Evolutionary conservation across 92 coral and sea anemone species (phyloP), one percentile per base, ranked within the genome.

Genomic region (Palythoa grandiflora): DNA sequence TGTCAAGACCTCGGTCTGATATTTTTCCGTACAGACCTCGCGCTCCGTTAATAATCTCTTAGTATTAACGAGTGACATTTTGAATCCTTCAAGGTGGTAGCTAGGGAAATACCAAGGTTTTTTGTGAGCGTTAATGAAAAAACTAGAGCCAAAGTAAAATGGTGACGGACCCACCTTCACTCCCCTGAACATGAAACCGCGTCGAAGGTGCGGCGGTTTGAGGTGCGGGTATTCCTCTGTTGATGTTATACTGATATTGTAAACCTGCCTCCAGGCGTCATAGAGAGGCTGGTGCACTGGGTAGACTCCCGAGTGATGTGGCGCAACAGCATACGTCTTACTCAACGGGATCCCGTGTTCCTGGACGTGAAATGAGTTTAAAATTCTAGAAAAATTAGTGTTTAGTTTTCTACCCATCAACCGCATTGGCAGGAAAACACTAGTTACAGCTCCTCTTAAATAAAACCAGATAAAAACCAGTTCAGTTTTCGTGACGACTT

Each of bases 221-320:
- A 96, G 93, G 84, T 93, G 98, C 1, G 99, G 99, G 83, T 96
- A 96, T 83, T 96, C 99, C 52, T 96, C 99, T 8, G 99, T 96
- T 2, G 99, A 92, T 6, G 99, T 96, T 65, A 95, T 95, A 44
- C 90, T 91, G 39, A 96, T 91, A 20, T 86, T 89, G 83, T 94
- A 88, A 14, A 93, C 93, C 21, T 83, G 87, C 35, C 85, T 79
- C 99, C 99, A 96, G 9, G 99, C 99, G 47, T 96, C 94, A 63
- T 96, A 96, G 39, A 96, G 93, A 12, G 98, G 89, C 51, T 96
- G 98, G 80, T 96, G 99, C n/a, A 95, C 92, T 9, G 99, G 99
- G 78, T 96, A 96, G 35, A 96, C 99, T 7, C 99, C 99, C 12
- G 99, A 96, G 78, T 96, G 99, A 63, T 96, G 99, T 15, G 99